These are phyloP conservation scores for Ictalurus furcatus DNA, from an alignment of 2,113 vertebrate species.

Conservation along the genomic window DNA sequence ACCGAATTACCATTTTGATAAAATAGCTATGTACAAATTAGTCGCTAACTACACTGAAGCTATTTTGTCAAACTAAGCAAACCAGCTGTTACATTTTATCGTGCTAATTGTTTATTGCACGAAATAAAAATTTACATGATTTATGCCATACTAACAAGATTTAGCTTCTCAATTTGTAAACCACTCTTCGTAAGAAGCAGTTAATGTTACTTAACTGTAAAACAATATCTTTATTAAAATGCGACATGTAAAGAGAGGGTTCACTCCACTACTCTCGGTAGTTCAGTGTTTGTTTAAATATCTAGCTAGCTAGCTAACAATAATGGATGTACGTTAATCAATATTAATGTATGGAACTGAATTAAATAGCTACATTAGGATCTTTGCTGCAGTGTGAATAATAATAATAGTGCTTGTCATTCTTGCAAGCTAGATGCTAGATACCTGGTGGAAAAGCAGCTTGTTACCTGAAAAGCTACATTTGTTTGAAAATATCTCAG, in stretches of 20 bases:
- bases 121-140: neutral
- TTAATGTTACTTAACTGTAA: neutral
- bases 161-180: neutral
- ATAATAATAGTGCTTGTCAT: neutral
- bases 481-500: neutral
- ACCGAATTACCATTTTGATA: neutral
- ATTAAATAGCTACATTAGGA: neutral
- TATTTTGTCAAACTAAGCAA: neutral
- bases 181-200: neutral
- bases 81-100: neutral
- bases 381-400: neutral
- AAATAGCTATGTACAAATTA: neutral
- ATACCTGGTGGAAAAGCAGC: neutral
- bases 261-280: neutral
- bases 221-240: neutral
- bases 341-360: neutral
- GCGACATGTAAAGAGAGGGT: neutral
- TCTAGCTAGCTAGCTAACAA: neutral
- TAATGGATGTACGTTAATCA: neutral
- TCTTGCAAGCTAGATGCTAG: neutral
- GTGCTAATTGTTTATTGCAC: neutral
- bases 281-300: neutral
- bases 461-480: neutral
- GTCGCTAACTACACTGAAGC: neutral
- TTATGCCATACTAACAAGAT: neutral